Percentiles rank a stretch among this genome's conserved stretches.
phyloP scores from a whole-genome alignment of 1,140 invertebrate species.

The Apocrypta bakeri region DNA sequence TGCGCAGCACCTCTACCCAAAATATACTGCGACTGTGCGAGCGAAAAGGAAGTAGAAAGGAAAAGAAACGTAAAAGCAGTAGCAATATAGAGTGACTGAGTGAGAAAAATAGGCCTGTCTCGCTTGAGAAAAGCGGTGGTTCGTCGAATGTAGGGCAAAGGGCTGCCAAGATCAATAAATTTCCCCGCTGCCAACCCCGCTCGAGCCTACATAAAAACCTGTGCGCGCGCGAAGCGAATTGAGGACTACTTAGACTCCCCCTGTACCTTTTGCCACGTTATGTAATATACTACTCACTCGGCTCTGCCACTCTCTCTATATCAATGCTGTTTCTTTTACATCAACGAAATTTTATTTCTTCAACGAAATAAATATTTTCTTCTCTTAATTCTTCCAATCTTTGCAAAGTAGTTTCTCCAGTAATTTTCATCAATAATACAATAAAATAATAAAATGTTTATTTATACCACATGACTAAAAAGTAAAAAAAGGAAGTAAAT shows the following conservation, averaged over 20 bases:
- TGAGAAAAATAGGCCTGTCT: constrained; percentile 20
- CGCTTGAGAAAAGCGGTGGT: not conserved
- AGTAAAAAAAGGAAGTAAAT: no score
- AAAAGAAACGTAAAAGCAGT: not conserved
- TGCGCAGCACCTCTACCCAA: not conserved
- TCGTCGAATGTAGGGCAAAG: constrained; percentile 43
- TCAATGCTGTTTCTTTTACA: not conserved
- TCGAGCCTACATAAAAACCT: not conserved
- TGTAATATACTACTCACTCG: not conserved
- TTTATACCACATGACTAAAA: no score
- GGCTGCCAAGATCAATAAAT: constrained; percentile 44
- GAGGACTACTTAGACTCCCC: not conserved
- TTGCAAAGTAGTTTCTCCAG: no score
- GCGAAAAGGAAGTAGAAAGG: not conserved
- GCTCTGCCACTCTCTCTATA: no score
- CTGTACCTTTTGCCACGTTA: not conserved
- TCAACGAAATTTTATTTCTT: not conserved
- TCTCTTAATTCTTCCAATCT: no score
- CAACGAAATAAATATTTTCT: no score
- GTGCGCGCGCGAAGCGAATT: not conserved
- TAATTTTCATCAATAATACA: no score
- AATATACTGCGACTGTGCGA: not conserved
- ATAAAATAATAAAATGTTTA: no score
- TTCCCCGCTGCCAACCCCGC: constrained; percentile 10
- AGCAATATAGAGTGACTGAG: not conserved